Percentiles rank a stretch among this genome's conserved stretches.
Conservation (phyloP, 2,888 invertebrate genomes). For the Amphimallon solstitiale region DNA sequence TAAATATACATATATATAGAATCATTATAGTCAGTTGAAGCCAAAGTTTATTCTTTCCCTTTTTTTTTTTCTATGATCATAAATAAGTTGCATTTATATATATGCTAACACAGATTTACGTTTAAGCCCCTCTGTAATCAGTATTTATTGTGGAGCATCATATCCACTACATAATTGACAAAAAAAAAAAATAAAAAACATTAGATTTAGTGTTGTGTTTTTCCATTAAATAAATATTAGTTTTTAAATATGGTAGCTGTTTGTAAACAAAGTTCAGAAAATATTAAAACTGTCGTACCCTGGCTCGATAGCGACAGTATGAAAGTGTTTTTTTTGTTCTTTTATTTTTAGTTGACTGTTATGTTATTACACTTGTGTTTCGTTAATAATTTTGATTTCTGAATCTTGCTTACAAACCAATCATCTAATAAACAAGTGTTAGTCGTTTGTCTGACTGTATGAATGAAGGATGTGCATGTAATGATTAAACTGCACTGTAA, state of each 20-base stretch:
- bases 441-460: constrained; percentile 23
- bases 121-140: constrained; percentile 45
- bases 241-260: constrained; percentile 34
- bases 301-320: neutral
- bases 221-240: constrained; percentile 37
- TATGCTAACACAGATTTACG: constrained; percentile 26
- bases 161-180: constrained; percentile 42
- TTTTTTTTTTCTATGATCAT: constrained; percentile 14
- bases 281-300: neutral
- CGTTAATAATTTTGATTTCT: constrained; percentile 21
- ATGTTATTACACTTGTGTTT: constrained; percentile 9
- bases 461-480: constrained; percentile 6
- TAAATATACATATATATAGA: constrained; percentile 34
- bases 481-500: constrained; percentile 16
- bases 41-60: constrained; percentile 45
- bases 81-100: constrained; percentile 34
- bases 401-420: constrained; percentile 30
- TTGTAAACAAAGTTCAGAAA: constrained; percentile 34
- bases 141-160: constrained; percentile 38
- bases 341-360: neutral
- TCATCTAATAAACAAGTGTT: constrained; percentile 19
- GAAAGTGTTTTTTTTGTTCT: constrained; percentile 16
- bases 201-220: constrained; percentile 42
- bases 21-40: constrained; percentile 47
- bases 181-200: constrained; percentile 45